These are phyloP conservation scores for Uropsilus gracilis DNA, from an alignment of 2,113 vertebrate species.

Conservation along the genomic window DNA sequence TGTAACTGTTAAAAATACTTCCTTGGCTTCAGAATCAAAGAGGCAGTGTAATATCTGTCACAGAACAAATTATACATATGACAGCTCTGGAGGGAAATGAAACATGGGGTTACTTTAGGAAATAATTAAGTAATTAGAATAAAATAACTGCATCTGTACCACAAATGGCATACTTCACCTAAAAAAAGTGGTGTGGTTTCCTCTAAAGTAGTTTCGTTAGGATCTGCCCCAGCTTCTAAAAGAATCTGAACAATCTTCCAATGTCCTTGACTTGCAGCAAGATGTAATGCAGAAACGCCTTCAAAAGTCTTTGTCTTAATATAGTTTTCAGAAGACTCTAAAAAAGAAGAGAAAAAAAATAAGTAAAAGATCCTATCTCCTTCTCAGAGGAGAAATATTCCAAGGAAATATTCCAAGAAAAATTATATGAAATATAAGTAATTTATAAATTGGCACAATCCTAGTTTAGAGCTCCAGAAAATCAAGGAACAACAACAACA, in stretches of 20 bases:
- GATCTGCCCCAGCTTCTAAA: conserved; percentile 87
- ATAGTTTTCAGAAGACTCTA: conserved; percentile 85
- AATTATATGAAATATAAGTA: conserved; percentile 31
- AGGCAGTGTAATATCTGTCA: neutral
- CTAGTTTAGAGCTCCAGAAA: conserved; percentile 20
- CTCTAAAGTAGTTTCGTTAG: conserved; percentile 90
- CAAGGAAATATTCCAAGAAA: conserved; percentile 58
- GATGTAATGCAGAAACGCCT: conserved; percentile 90
- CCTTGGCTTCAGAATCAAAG: conserved; percentile 60
- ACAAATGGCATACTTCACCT: conserved; percentile 84
- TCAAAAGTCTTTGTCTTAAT: conserved; percentile 91
- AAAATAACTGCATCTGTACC: neutral
- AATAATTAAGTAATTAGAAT: neutral
- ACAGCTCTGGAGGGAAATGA: neutral
- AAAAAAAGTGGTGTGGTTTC: conserved; percentile 91
- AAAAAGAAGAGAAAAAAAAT: neutral
- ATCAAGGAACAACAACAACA: neutral
- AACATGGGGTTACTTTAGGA: neutral
- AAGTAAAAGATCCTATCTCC: neutral
- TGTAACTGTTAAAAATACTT: conserved; percentile 24
- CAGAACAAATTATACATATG: neutral
- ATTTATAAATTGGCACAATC: neutral
- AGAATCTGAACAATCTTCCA: conserved; percentile 86
- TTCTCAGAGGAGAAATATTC: neutral
- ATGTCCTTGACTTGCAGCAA: conserved; percentile 90